Evolutionary conservation across 2,888 invertebrate genomes (phyloP).

Genomic region (Lumbricus terrestris): DNA sequence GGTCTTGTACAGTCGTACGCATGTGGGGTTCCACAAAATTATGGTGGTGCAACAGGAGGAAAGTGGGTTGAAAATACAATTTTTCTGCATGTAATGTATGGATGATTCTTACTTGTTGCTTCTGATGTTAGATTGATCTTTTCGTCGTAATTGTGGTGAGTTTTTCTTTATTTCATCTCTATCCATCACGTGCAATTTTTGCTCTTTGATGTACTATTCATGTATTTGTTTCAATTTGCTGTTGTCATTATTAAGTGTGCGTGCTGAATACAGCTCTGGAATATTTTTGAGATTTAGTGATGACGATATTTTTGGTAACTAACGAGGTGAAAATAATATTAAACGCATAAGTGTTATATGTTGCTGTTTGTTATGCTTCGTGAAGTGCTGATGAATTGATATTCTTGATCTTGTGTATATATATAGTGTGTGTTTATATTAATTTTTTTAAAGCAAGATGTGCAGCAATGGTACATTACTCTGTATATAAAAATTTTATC

Average conservation of each 20-base stretch:
- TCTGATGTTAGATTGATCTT: not conserved
- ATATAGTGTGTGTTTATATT: not conserved
- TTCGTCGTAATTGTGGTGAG: not conserved
- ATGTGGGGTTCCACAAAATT: too few relatives aligned
- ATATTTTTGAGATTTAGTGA: not conserved
- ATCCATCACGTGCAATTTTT: not conserved
- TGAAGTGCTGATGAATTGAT: not conserved
- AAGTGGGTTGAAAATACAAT: too few relatives aligned
- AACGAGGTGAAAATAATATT: not conserved
- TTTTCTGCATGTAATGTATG: too few relatives aligned
- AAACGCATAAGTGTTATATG: not conserved
- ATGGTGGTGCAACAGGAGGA: too few relatives aligned
- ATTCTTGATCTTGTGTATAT: not conserved
- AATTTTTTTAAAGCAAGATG: not conserved
- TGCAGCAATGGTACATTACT: not conserved
- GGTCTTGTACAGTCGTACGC: too few relatives aligned
- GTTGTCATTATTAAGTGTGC: not conserved
- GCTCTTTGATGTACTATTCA: not conserved
- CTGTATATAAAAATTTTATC: not conserved
- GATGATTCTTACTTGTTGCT: not conserved
- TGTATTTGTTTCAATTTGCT: not conserved
- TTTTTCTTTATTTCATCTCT: not conserved
- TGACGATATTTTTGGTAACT: not conserved
- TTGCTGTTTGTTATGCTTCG: not conserved
- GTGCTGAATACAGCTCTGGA: not conserved